Conservation (phyloP, 2,797 vertebrate species). For the Paramormyrops hopkinsi region DNA sequence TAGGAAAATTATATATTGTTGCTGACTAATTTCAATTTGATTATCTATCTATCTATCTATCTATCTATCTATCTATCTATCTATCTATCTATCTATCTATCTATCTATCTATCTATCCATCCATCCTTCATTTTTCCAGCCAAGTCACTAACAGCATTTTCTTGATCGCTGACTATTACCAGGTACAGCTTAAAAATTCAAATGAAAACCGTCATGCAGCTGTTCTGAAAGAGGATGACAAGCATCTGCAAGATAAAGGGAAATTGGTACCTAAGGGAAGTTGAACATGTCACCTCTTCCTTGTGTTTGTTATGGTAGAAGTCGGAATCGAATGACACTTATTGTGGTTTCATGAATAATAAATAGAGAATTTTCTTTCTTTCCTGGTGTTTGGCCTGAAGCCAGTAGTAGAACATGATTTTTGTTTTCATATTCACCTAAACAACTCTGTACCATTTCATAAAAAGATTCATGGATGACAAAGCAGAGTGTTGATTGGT, state of each 20-base stretch:
- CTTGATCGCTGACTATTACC: background rate
- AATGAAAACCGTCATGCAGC: background rate
- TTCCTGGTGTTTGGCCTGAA: background rate
- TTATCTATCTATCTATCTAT: background rate
- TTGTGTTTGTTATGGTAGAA: background rate
- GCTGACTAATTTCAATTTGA: background rate
- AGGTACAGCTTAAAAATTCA: background rate
- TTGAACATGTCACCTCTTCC: background rate
- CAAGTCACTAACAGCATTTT: background rate
- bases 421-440: background rate
- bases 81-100: no score
- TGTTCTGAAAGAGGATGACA: background rate
- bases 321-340: background rate
- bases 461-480: background rate
- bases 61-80: no score
- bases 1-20: background rate
- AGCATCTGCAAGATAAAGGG: background rate
- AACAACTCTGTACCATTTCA: background rate
- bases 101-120: no score
- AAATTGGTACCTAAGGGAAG: background rate
- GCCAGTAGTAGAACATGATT: background rate
- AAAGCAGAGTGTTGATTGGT: background rate
- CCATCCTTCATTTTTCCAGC: background rate
- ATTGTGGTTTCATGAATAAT: background rate
- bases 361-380: background rate